Evolutionary conservation across 2,797 vertebrate species (phyloP).

Genomic region (Heliangelus exortis): DNA sequence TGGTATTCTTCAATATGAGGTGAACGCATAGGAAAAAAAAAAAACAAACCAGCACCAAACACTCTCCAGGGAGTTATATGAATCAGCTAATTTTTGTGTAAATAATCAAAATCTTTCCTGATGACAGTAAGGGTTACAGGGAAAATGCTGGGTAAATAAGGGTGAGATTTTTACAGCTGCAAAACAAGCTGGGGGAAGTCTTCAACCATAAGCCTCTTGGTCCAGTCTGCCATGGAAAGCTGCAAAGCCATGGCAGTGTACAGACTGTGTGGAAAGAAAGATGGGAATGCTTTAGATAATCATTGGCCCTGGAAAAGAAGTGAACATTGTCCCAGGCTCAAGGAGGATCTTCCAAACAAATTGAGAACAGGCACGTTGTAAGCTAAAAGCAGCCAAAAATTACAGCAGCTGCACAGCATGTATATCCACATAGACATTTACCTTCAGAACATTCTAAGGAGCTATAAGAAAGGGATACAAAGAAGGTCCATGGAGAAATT

Average conservation of each 20-base stretch:
- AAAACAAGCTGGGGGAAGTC: fast-evolving
- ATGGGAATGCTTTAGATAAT: neutral
- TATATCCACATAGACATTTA: neutral
- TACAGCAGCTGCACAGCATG: neutral
- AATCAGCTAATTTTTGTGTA: neutral
- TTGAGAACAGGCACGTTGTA: neutral
- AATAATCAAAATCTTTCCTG: neutral
- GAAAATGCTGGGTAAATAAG: neutral
- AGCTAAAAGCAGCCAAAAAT: neutral
- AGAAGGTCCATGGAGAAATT: neutral
- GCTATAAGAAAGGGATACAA: neutral
- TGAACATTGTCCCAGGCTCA: neutral
- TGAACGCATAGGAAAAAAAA: neutral
- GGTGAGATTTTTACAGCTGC: neutral
- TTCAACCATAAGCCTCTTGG: neutral
- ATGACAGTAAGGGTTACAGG: neutral
- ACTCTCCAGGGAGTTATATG: neutral
- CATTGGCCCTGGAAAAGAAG: neutral
- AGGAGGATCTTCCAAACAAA: neutral
- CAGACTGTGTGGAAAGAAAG: fast-evolving
- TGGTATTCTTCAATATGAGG: neutral
- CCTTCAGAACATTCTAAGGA: neutral
- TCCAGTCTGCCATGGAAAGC: neutral
- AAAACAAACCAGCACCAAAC: too few relatives aligned
- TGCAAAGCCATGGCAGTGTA: neutral